phyloP scores from a whole-genome alignment of 2,113 vertebrate genomes.

The Nipponia nippon region DNA sequence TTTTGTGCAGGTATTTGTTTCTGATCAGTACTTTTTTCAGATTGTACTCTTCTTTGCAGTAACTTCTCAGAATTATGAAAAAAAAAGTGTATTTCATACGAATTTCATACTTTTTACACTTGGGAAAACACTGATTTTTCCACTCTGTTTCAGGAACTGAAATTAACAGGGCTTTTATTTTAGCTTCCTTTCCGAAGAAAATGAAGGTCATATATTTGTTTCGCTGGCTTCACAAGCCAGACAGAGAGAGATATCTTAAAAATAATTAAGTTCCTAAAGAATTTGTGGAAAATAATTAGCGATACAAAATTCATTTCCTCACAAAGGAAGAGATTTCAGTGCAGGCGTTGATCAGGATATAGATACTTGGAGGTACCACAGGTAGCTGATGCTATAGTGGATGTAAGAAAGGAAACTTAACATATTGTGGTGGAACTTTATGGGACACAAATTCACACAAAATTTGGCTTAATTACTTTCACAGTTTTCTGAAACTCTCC shows the following conservation, averaged over 20 bases:
- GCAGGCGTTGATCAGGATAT: neutral
- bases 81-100: neutral
- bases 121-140: neutral
- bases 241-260: neutral
- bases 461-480: neutral
- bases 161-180: neutral
- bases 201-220: neutral
- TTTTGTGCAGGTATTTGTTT: neutral
- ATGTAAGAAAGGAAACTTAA: neutral
- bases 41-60: neutral
- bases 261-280: neutral
- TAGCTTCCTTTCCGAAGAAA: neutral
- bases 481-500: neutral
- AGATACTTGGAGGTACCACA: neutral
- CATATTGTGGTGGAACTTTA: neutral
- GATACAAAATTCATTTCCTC: neutral
- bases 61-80: neutral
- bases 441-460: neutral
- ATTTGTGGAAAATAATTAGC: neutral
- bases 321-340: neutral
- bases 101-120: neutral
- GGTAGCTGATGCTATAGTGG: neutral
- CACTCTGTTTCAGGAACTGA: neutral
- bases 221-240: neutral
- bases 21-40: neutral